Evolutionary conservation across 1,140 invertebrate genomes (phyloP), one percentile per base, ranked within the genome.

Genomic region (Nebria ingens): DNA sequence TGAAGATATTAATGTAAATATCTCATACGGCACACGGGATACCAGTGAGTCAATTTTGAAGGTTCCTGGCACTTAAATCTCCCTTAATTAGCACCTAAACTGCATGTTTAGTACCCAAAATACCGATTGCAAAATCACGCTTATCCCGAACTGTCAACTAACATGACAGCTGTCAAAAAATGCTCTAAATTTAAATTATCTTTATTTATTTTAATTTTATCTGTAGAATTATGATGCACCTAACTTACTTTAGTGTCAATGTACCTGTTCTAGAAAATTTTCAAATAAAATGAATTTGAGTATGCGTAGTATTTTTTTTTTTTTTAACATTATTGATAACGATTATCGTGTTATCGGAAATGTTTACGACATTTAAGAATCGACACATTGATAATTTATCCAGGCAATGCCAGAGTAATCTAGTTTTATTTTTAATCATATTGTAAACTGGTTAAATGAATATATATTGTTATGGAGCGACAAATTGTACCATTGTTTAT

Each of bases 1-100:
- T 69, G 76, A 77, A 68, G 74, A 77, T 65, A 69, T 71, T 62
- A 73, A 76, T 61, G 66, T 65, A 69, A 76, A 75, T 69, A 68
- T 76, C 62, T 74, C 74, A 64, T 77, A 77, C 67, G 76, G 76
- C 64, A 77, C 76, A 56, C 76, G 76, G 63, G 68, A 69, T 57
- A 68, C 70, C 70, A 75, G 75, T 76, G 76, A 75, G 38, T 51
- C 17, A 2, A 12, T 20, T 20, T 11, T 51, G 2, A 4, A 51
- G 17, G 11, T 6, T 19, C 3, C 3, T 4, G 6, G 50, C 50
- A 68, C 62, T 52, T 66, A 65, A 70, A 71, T 65, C n/a, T 34
- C 6, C n/a, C 6, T 34, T 34, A 34, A 34, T 34, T 34, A 9
- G 25, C 25, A 34, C 25, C 25, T 6, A 34, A 34, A 34, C 25